Evolutionary conservation across 2,797 vertebrate species (phyloP).

Genomic region (Sebastes miniatus): DNA sequence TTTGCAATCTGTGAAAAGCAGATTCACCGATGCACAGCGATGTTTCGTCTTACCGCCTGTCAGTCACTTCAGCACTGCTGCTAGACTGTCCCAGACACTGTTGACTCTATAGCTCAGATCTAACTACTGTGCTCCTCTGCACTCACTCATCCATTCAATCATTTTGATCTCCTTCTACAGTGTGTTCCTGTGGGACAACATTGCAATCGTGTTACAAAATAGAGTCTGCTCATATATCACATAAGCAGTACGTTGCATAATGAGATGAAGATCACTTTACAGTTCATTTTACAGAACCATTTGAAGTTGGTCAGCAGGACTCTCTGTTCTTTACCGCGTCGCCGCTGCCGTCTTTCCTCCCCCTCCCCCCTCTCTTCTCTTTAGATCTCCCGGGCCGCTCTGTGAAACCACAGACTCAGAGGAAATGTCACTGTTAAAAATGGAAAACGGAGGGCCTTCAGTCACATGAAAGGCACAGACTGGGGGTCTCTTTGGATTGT

Average conservation of each 20-base stretch:
- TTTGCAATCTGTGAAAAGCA: slow-evolving; percentile 54
- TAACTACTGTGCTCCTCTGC: not conserved
- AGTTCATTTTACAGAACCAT: slow-evolving; percentile 12
- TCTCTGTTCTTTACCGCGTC: slow-evolving; percentile 7
- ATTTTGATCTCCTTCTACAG: not conserved
- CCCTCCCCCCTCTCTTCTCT: not conserved
- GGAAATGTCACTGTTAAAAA: slow-evolving; percentile 82
- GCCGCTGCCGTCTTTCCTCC: not conserved
- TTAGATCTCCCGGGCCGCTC: slow-evolving; percentile 61
- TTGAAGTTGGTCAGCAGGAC: slow-evolving; percentile 20
- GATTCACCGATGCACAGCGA: slow-evolving; percentile 32
- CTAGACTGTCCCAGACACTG: slow-evolving; percentile 19
- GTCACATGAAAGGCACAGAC: slow-evolving; percentile 66
- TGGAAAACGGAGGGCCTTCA: slow-evolving; percentile 59
- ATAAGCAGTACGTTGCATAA: slow-evolving; percentile 15
- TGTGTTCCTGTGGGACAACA: not conserved
- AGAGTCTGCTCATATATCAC: slow-evolving; percentile 4
- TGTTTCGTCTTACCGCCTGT: slow-evolving; percentile 41
- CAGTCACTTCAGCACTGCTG: slow-evolving; percentile 31
- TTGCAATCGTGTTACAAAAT: slow-evolving; percentile 14
- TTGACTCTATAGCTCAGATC: slow-evolving; percentile 1
- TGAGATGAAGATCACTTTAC: slow-evolving; percentile 18
- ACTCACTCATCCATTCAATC: not conserved
- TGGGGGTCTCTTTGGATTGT: slow-evolving; percentile 45
- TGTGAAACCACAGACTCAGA: slow-evolving; percentile 68